Conservation (phyloP, 2,797 vertebrate species). For the Psittacula derbiana region DNA sequence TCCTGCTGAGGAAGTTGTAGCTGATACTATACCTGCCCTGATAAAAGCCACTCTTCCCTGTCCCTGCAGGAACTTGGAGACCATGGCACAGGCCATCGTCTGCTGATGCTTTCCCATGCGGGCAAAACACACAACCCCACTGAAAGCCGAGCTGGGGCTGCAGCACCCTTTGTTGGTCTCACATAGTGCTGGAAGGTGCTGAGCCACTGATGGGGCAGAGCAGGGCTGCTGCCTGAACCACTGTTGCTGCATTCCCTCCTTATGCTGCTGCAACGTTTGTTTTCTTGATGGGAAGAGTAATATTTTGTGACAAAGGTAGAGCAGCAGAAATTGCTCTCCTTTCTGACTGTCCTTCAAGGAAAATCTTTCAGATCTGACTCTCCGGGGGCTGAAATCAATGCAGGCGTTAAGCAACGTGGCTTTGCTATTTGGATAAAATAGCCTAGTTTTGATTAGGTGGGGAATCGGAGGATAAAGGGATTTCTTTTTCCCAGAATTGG, state of each 20-base stretch:
- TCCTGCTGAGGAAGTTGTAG: no score
- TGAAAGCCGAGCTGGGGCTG: no score
- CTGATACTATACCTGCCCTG: no score
- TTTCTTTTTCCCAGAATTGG: slow-evolving; percentile 8
- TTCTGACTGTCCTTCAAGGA: background rate
- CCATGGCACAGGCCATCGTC: no score
- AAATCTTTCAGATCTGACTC: slow-evolving; percentile 13
- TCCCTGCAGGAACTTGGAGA: no score
- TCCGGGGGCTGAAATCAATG: background rate
- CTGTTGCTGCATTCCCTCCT: background rate
- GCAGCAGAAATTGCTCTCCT: background rate
- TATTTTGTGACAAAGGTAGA: slow-evolving; percentile 1
- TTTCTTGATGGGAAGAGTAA: background rate
- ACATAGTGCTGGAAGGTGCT: background rate
- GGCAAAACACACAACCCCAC: no score
- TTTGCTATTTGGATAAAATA: slow-evolving; percentile 3
- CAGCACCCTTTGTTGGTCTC: no score
- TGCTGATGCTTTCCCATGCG: no score
- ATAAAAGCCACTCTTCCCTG: no score
- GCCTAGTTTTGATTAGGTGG: slow-evolving; percentile 32
- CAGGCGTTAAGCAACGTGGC: background rate
- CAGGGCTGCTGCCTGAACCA: background rate
- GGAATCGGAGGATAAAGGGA: background rate
- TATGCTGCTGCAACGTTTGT: rapidly evolving
- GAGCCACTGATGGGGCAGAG: background rate